These are phyloP conservation scores for Anthophora plumipes DNA, from an alignment of 2,888 invertebrate species.

Conservation along the genomic window DNA sequence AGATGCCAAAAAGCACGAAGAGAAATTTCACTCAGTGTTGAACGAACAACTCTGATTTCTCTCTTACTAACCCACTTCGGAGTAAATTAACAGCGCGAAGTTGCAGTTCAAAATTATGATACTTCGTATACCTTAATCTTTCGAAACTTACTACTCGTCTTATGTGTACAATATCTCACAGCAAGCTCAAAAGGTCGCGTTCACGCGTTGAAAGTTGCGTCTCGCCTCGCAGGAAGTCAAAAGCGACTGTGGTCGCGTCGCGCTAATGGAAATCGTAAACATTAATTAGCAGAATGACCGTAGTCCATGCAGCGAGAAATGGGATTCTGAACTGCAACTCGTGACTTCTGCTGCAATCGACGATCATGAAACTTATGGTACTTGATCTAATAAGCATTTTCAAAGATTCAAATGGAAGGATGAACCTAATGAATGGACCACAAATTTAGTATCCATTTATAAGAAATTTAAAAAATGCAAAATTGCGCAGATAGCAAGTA, in stretches of 20 bases:
- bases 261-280: conserved; percentile 81
- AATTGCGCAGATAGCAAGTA: too few species aligned
- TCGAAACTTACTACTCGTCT: neutral
- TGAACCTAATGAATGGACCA: neutral
- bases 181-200: neutral
- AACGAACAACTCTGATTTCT: neutral
- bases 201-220: conserved; percentile 22
- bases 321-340: conserved; percentile 51
- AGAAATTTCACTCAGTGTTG: too few species aligned
- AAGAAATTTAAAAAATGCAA: too few species aligned
- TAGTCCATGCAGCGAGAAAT: conserved; percentile 68
- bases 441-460: too few species aligned
- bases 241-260: conserved; percentile 73
- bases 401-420: neutral
- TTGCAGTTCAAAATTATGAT: neutral
- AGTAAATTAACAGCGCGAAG: neutral
- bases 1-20: too few species aligned
- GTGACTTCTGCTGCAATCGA: conserved; percentile 37
- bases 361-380: conserved; percentile 29
- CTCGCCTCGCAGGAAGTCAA: conserved; percentile 74
- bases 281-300: conserved; percentile 78
- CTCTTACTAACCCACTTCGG: neutral
- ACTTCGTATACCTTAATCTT: too few species aligned
- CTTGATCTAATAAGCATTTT: too few species aligned
- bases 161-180: neutral